Percentiles rank a stretch among this genome's conserved stretches.
Conservation (phyloP, 1,140 invertebrate species). For the Atta texana region DNA sequence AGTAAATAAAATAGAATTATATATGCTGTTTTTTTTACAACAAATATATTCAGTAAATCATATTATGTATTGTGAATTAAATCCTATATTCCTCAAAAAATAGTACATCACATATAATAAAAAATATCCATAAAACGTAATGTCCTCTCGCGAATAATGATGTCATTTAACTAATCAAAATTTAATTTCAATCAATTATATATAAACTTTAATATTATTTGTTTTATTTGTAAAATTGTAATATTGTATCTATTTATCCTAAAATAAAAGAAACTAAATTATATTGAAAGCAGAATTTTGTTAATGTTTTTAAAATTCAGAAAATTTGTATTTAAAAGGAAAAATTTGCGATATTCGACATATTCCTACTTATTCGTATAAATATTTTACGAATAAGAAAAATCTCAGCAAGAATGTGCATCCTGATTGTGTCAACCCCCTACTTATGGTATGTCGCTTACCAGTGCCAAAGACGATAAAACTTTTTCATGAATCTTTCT, state of each 20-base stretch:
- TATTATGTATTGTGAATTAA: neutral
- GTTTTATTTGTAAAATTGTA: neutral
- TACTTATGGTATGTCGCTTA: conserved; percentile 17
- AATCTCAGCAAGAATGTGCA: conserved; percentile 35
- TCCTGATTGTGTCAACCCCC: conserved; percentile 2
- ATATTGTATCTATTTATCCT: too few relatives aligned
- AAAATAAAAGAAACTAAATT: neutral
- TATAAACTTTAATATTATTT: neutral
- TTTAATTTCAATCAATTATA: neutral
- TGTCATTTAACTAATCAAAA: neutral
- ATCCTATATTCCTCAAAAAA: too few relatives aligned
- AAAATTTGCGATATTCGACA: neutral
- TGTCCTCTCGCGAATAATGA: neutral
- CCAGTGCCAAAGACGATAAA: conserved; percentile 23
- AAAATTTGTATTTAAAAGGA: neutral
- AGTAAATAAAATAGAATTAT: neutral
- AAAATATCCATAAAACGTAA: neutral
- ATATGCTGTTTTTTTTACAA: neutral
- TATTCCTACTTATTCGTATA: too few relatives aligned
- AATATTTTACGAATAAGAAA: neutral
- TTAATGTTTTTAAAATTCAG: neutral
- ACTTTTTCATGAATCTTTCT: conserved; percentile 24
- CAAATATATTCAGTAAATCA: neutral
- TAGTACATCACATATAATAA: neutral
- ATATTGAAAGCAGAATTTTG: conserved; percentile 2